Base-by-base conservation (phyloP, 1,140 invertebrate genomes). In the Pollicipes pollicipes region DNA sequence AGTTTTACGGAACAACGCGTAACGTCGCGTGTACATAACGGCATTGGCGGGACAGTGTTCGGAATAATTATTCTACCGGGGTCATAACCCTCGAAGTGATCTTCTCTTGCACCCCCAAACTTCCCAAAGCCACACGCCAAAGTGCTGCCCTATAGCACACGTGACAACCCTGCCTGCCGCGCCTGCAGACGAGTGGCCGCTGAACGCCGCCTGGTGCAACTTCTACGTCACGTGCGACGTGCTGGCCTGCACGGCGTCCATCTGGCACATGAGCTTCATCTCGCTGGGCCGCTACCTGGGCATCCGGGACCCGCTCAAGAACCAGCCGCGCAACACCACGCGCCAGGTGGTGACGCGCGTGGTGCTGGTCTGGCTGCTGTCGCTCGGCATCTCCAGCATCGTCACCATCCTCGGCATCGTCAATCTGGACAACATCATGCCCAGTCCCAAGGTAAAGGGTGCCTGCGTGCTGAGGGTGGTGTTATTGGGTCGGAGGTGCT, bases 201-300 rank as follows among this genome's bases (percentile, higher is more conserved):
- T 96, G 75, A 88, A 88, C 17, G 83, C 90, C 66, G 84, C 86
- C 63, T 90, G 92, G 85, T 97, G 94, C 81, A 93, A 93, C 78
- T 85, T 96, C 45, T 96, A 95, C 84, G 90, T 92, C 68, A 94
- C 93, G 2, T 92, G 90, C 74, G 94, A 97, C 79, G 93, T 97
- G n/a, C 82, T 96, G 35, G 90, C 93, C 70, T 97, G 94, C 77
- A 93, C 91, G 0, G 89, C 91, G 13, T 93, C 90, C 76, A 97
- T 97, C 77, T 89, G 95, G 86, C 95, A 97, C 84, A 96, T 97
- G 92, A 95, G 93, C 78, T 94, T 93, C 81, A 97, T 97, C 78
- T 93, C 90, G 58, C 83, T 97, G 73, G 92, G 93, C 72, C 86
- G 94, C 76, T 97, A 95, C 80, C 79, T 95, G 72, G 92, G 92